Evolutionary conservation across 2,113 vertebrate genomes (phyloP).

Genomic region (Ceyx cyanopectus): DNA sequence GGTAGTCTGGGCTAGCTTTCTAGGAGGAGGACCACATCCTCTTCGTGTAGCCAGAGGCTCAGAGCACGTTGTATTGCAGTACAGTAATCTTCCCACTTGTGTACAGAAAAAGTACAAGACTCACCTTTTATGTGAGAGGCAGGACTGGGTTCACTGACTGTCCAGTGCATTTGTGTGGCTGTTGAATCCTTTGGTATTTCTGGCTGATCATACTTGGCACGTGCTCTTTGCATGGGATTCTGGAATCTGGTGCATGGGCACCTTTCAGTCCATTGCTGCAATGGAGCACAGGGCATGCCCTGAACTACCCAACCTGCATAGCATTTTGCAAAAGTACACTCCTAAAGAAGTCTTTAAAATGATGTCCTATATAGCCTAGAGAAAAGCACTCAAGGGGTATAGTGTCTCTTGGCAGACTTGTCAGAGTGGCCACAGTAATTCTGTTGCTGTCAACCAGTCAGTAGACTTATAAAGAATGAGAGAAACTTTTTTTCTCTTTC

Average conservation of each 20-base stretch:
- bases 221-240: background rate
- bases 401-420: background rate
- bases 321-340: background rate
- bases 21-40: background rate
- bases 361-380: background rate
- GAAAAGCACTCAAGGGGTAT: background rate
- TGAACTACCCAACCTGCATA: background rate
- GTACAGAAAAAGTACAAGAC: background rate
- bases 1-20: background rate
- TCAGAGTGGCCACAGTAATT: background rate
- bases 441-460: background rate
- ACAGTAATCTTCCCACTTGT: background rate
- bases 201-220: background rate
- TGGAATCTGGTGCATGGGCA: background rate
- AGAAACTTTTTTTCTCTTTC: background rate
- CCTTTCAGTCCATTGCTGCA: background rate
- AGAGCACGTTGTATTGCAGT: accelerated
- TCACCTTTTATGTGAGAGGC: background rate
- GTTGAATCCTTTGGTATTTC: background rate
- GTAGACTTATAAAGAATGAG: conserved; percentile 27
- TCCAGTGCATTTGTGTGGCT: background rate
- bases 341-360: background rate
- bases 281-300: background rate
- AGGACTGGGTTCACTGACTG: background rate
- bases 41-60: background rate